Evolutionary conservation across 2,888 invertebrate genomes (phyloP), one percentile per base, ranked within the genome.

Genomic region (Philonicus albiceps): DNA sequence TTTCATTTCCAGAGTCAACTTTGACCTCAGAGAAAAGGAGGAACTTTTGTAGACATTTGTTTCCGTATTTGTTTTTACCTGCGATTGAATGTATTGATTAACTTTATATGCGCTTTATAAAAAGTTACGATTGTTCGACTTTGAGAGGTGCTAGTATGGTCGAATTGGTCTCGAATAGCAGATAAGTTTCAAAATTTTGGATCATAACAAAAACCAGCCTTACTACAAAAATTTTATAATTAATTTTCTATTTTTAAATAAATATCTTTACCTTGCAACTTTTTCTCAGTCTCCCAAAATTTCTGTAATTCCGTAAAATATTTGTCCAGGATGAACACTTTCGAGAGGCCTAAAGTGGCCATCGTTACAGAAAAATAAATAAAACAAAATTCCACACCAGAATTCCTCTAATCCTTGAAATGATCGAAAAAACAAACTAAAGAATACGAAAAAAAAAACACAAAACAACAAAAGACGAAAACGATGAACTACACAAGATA

Each of bases 281-380:
- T 97, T 94, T 98, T 97, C 93, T 98, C 98, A 88, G 97, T 97
- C 93, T 98, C 97, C 97, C 98, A 97, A 94, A 98, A 97, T 94
- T 98, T 98, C 93, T 97, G 97, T 93, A 98, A 94, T 94, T 98
- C 98, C 90, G 97, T 97, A 94, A 98, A 98, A 93, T 98, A 98
- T 93, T 98, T 98, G 95, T 98, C 98, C 95, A 98, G 95, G 93
- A 98, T 98, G 95, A 98, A 98, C 93, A 98, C 98, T 94, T 98
- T 98, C 92, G 97, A 97, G 91, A 98, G 96, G 94, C 98, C 98
- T 94, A 98, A 95, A 93, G 97, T 97, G 95, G 98, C 97, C 98
- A 98, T 98, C 90, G 91, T 92, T 91, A 89, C 31, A 49, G 5
- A 31, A 43, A 43, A 43, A 43, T 13, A 43, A 43, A 3, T 0